phyloP scores from a whole-genome alignment of 2,113 vertebrate species.

The Oophaga pumilio region DNA sequence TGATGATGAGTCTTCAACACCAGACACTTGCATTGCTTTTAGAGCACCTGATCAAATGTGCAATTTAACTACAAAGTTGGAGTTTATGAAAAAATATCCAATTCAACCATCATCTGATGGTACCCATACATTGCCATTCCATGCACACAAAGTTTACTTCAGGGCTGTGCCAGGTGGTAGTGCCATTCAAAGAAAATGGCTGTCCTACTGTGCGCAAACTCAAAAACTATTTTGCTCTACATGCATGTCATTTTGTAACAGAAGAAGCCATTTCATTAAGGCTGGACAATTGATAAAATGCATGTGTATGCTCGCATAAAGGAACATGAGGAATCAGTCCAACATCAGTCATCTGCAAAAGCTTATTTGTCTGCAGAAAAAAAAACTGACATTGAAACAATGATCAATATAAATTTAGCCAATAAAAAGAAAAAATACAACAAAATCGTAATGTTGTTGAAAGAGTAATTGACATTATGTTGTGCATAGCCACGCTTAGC shows the following conservation, averaged over 20 bases:
- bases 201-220: no score
- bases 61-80: background rate
- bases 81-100: background rate
- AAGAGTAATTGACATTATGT: background rate
- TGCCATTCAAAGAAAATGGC: no score
- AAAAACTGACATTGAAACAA: background rate
- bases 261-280: background rate
- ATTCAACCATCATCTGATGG: background rate
- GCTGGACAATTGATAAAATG: background rate
- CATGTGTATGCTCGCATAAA: background rate
- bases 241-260: background rate
- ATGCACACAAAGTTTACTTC: no score
- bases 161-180: no score
- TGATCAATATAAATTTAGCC: background rate
- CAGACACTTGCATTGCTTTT: background rate
- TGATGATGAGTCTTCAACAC: no score
- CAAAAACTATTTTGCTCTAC: no score
- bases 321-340: background rate
- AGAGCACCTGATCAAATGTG: background rate
- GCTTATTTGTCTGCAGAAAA: constrained; percentile 7
- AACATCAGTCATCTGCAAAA: background rate
- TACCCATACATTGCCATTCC: no score
- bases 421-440: background rate
- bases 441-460: background rate
- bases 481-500: background rate